These are phyloP conservation scores for Discoglossus pictus DNA, from an alignment of 2,797 vertebrate genomes.

Conservation along the genomic window DNA sequence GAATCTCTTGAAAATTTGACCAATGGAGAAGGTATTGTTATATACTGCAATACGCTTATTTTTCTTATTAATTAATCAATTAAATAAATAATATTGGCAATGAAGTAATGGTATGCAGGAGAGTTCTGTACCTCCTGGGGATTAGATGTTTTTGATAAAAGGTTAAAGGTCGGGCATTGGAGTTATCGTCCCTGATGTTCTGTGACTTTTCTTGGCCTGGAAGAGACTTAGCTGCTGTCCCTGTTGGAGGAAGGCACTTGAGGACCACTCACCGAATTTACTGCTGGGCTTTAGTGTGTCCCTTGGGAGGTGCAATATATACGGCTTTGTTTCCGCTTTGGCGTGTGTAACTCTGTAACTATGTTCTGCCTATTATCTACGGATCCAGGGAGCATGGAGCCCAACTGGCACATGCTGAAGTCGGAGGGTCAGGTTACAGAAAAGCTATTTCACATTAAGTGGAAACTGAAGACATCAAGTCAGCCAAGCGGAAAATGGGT, in stretches of 20 bases:
- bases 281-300: conserved; percentile 46
- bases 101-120: too few species aligned
- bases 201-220: conserved; percentile 20
- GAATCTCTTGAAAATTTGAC: too few species aligned
- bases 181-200: conserved; percentile 13
- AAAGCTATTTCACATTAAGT: conserved; percentile 53
- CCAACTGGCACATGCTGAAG: conserved; percentile 51
- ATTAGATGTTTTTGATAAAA: background rate
- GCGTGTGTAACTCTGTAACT: conserved; percentile 51
- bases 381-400: conserved; percentile 47
- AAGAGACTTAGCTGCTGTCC: conserved; percentile 24
- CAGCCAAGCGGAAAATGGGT: conserved; percentile 53
- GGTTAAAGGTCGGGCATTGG: background rate
- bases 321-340: conserved; percentile 49
- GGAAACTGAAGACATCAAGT: conserved; percentile 52
- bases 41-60: too few species aligned
- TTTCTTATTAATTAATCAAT: too few species aligned
- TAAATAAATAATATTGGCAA: too few species aligned
- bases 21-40: too few species aligned
- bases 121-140: background rate
- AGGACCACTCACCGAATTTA: conserved; percentile 46
- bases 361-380: conserved; percentile 52
- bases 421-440: conserved; percentile 49
- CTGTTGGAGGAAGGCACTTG: conserved; percentile 25
- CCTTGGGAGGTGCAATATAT: conserved; percentile 44